These are phyloP conservation scores for Numenius phaeopus DNA, from an alignment of 2,797 vertebrate genomes.

Conservation along the genomic window DNA sequence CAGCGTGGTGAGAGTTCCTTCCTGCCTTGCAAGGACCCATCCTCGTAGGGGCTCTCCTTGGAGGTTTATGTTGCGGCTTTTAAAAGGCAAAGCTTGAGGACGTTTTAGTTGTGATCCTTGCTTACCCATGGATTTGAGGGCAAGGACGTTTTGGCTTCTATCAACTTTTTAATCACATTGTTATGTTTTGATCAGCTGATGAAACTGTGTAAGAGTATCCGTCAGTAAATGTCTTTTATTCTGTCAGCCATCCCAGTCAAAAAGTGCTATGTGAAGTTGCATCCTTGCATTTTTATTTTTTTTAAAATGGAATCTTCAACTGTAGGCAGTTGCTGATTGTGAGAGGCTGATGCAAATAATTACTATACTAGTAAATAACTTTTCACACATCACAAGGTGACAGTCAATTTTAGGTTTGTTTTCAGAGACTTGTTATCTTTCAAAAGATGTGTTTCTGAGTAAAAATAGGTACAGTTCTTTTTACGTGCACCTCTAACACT, in stretches of 20 bases:
- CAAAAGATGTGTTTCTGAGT: neutral
- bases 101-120: neutral
- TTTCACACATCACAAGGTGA: neutral
- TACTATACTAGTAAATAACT: neutral
- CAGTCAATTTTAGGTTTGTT: neutral
- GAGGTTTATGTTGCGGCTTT: fast-evolving
- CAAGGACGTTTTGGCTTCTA: neutral
- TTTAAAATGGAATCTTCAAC: neutral
- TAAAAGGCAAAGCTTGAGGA: neutral
- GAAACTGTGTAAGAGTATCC: neutral
- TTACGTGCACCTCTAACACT: neutral
- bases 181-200: neutral
- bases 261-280: neutral
- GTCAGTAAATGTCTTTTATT: neutral
- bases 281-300: neutral
- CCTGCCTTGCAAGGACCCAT: fast-evolving
- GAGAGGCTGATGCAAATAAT: neutral
- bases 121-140: neutral
- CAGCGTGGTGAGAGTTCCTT: neutral
- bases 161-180: neutral
- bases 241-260: neutral
- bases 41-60: fast-evolving
- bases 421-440: neutral
- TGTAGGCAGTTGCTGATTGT: neutral
- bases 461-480: neutral